Percentiles rank a stretch among this genome's conserved stretches.
These are phyloP conservation scores for Petrocephalus microphthalmus DNA, from an alignment of 2,113 vertebrate genomes.

Conservation along the genomic window DNA sequence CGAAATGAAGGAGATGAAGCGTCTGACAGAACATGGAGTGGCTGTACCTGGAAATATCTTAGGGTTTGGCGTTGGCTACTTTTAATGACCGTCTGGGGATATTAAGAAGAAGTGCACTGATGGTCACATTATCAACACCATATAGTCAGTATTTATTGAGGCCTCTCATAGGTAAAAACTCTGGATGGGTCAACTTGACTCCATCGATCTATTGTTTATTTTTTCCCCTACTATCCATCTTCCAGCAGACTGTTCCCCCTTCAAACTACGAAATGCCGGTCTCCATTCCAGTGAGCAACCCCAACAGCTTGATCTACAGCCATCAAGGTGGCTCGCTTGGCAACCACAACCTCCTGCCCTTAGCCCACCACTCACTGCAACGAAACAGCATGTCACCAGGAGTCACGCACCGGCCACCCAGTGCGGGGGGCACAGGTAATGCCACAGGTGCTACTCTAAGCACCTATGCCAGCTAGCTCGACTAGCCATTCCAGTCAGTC, in stretches of 20 bases:
- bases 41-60: background rate
- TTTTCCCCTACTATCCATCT: conserved; percentile 35
- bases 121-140: background rate
- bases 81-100: background rate
- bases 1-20: background rate
- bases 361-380: conserved; percentile 93
- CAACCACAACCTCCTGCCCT: conserved; percentile 92
- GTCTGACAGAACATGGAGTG: background rate
- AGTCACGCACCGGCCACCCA: conserved; percentile 90
- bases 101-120: background rate
- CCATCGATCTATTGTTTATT: background rate
- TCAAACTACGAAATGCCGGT: conserved; percentile 98
- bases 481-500: background rate
- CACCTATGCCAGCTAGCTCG: background rate
- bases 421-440: conserved; percentile 87
- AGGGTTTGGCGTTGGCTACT: background rate
- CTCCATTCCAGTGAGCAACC: conserved; percentile 96
- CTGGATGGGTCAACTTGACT: background rate
- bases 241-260: conserved; percentile 81
- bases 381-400: conserved; percentile 99
- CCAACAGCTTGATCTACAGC: conserved; percentile 92
- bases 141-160: background rate
- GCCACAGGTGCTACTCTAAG: conserved; percentile 9
- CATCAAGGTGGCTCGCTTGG: conserved; percentile 88
- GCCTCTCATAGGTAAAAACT: background rate